phyloP scores from a whole-genome alignment of 2,888 invertebrate species.

The Amphipoea lucens region DNA sequence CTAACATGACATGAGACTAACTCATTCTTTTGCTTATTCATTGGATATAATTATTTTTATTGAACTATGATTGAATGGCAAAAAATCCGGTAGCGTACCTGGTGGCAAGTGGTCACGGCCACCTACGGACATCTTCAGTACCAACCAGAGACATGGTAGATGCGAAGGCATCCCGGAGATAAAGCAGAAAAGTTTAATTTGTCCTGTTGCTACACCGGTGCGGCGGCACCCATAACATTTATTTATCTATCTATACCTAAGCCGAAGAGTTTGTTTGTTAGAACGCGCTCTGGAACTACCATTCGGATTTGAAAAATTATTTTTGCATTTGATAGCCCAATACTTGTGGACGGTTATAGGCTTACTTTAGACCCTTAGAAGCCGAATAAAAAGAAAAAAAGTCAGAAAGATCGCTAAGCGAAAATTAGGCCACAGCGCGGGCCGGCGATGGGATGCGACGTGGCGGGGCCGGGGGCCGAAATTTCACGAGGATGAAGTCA shows the following conservation, averaged over 20 bases:
- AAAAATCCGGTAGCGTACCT: neutral
- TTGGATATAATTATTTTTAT: constrained; percentile 5
- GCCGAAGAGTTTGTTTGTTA: no score
- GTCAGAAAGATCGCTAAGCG: no score
- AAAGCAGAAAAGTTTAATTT: neutral
- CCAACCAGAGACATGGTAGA: neutral
- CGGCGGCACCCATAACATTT: no score
- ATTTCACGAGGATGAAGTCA: neutral
- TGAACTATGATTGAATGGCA: neutral
- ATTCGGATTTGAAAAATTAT: neutral
- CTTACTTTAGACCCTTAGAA: no score
- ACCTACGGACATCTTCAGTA: no score
- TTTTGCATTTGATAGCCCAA: no score
- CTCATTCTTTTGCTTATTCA: constrained; percentile 1
- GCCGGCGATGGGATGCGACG: no score
- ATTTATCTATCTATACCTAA: neutral
- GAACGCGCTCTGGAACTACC: neutral
- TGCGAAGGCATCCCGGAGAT: neutral
- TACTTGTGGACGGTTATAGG: no score
- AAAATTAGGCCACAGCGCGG: no score
- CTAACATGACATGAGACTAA: constrained; percentile 13
- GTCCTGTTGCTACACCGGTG: neutral
- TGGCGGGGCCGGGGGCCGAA: no score
- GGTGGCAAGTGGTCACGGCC: neutral
- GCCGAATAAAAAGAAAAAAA: no score